Evolutionary conservation across 1,140 invertebrate species (phyloP).

Genomic region (Acromyrmex echinatior): DNA sequence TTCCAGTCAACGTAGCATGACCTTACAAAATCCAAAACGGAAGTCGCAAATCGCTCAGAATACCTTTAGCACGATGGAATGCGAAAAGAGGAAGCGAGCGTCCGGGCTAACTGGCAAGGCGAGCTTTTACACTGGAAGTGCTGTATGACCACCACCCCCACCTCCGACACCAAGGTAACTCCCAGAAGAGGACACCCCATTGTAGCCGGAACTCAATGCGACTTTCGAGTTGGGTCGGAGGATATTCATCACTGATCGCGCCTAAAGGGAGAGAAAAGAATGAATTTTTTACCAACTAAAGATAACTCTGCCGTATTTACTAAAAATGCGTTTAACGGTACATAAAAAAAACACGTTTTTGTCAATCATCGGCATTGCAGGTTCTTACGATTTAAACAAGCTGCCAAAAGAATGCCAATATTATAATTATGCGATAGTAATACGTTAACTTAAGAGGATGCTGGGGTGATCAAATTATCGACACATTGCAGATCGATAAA

Average conservation of each 20-base stretch:
- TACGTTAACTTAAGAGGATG: constrained; percentile 5
- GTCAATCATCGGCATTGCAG: neutral
- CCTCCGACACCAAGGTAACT: constrained; percentile 84
- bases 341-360: constrained; percentile 8
- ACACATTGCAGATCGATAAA: too few species aligned
- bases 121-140: constrained; percentile 84
- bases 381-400: neutral
- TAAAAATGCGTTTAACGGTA: neutral
- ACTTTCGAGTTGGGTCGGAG: constrained; percentile 48
- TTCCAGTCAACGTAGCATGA: constrained; percentile 85
- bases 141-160: constrained; percentile 86
- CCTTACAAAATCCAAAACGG: constrained; percentile 84
- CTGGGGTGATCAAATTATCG: too few species aligned
- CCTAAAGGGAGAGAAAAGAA: neutral
- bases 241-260: constrained; percentile 21
- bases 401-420: neutral
- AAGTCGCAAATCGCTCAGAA: constrained; percentile 85
- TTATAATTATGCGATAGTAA: neutral
- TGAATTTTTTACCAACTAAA: constrained; percentile 37
- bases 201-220: constrained; percentile 67
- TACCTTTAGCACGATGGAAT: constrained; percentile 86
- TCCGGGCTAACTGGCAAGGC: constrained; percentile 79
- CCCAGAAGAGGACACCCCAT: constrained; percentile 80
- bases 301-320: constrained; percentile 5
- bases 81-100: constrained; percentile 81